Evolutionary conservation across 2,888 invertebrate species (phyloP), one percentile per base, ranked within the genome.

Genomic region (Acronicta leporina): DNA sequence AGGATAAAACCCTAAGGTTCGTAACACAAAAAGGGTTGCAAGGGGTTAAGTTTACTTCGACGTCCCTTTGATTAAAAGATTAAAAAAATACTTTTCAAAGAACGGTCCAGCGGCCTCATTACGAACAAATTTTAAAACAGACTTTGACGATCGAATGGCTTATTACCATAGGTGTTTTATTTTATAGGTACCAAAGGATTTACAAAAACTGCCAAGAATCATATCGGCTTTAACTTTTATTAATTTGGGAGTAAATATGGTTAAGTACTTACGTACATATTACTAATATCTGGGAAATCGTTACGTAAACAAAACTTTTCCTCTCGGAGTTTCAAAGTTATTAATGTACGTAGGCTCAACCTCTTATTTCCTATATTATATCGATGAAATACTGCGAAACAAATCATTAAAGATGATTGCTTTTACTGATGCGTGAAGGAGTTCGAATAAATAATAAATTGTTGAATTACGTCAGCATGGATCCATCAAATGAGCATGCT

Each of bases 1-100:
- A 51, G n/a, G 30, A 46, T 33, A 47, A 16, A 46, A 41, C 25
- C 35, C n/a, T n/a, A 27, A 13, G n/a, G n/a, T n/a, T n/a, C 30
- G n/a, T 14, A 14, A 20, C 43, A 15, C 20, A 55, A 69, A 69
- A 63, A 40, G 63, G 27, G 48, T 66, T 63, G 55, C 46, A 63
- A 33, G 45, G 42, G n/a, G 38, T n/a, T 38, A 33, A 33, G 11
- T n/a, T 38, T 38, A 38, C 6, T n/a, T 38, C 35, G 11, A 35
- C n/a, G 38, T 38, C 38, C 38, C 38, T 38, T 38, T 38, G n/a
- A 38, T 38, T 38, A 38, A 38, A 35, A n/a, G 38, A 35, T 13
- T 11, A 13, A 35, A 38, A 38, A 38, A 35, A 30, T 9, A 30
- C 27, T 9, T 48, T 48, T 38, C 20, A n/a, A 11, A 49, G 35